Evolutionary conservation across 2,797 vertebrate species (phyloP).

Genomic region (Oreonectes daqikongensis): DNA sequence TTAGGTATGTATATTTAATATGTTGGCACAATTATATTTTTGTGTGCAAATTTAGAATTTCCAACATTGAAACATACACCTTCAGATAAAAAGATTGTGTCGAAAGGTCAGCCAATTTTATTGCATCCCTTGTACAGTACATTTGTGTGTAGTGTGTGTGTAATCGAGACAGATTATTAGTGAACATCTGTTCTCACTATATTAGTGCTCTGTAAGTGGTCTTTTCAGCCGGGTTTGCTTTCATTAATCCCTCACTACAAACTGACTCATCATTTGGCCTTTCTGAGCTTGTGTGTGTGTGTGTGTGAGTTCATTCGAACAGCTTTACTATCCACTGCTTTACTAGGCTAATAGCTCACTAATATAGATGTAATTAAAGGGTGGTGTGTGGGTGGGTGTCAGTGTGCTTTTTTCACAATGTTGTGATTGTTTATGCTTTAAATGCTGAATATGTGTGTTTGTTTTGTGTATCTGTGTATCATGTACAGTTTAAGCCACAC

Average conservation of each 20-base stretch:
- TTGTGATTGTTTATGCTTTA: conserved; percentile 21
- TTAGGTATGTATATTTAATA: too few species aligned
- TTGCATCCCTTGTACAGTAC: conserved; percentile 3
- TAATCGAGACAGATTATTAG: conserved; percentile 8
- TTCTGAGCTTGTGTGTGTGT: background rate
- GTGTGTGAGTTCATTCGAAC: conserved; percentile 34
- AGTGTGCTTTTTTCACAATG: conserved; percentile 8
- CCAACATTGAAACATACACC: too few species aligned
- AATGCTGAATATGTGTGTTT: conserved; percentile 46
- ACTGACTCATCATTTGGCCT: conserved; percentile 42
- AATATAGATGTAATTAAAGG: conserved; percentile 39
- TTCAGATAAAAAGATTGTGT: too few species aligned
- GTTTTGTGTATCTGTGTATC: background rate
- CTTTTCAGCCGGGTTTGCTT: conserved; percentile 34
- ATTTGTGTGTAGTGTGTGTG: background rate
- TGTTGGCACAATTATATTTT: too few species aligned
- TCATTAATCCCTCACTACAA: conserved; percentile 14
- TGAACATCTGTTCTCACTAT: conserved; percentile 21
- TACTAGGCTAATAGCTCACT: conserved; percentile 58
- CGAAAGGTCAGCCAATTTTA: background rate
- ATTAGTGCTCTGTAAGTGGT: conserved; percentile 24
- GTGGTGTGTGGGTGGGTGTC: conserved; percentile 32
- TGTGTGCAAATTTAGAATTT: too few species aligned
- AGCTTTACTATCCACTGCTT: conserved; percentile 32
- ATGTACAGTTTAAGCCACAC: background rate